Conservation (phyloP, 1,140 invertebrate species). For the Rhysida immarginata region DNA sequence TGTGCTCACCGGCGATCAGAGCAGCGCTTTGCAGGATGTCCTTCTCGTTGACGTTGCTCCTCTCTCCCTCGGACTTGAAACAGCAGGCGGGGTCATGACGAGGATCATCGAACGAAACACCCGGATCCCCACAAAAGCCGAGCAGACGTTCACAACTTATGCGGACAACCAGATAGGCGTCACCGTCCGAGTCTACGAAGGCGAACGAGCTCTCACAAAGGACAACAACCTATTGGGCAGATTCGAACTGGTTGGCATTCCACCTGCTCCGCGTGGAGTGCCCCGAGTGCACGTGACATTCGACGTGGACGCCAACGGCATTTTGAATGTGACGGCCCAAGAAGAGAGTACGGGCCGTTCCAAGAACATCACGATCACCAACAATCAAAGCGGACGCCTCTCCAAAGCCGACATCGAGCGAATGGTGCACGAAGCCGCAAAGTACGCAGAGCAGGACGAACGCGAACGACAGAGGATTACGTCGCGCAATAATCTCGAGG, state of each 20-base stretch:
- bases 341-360: conserved; percentile 47
- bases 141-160: conserved; percentile 48
- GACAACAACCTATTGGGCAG: conserved; percentile 85
- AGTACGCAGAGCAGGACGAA: too few species aligned
- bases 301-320: conserved; percentile 33
- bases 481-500: too few species aligned
- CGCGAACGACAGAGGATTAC: too few species aligned
- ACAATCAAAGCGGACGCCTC: conserved; percentile 42
- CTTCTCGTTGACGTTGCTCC: conserved; percentile 50
- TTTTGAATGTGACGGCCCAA: conserved; percentile 37
- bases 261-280: conserved; percentile 63
- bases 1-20: conserved; percentile 85
- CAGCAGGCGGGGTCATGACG: conserved; percentile 47
- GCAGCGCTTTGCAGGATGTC: conserved; percentile 37
- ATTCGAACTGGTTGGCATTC: conserved; percentile 85
- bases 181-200: conserved; percentile 60
- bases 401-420: conserved; percentile 44
- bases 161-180: conserved; percentile 60
- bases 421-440: conserved; percentile 39
- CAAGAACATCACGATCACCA: conserved; percentile 46
- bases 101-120: conserved; percentile 47
- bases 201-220: conserved; percentile 83
- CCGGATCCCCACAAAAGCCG: conserved; percentile 47
- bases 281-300: conserved; percentile 39
- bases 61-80: conserved; percentile 47